Evolutionary conservation across 2,797 vertebrate genomes (phyloP), one percentile per base, ranked within the genome.

Genomic region (Gastrophryne carolinensis): DNA sequence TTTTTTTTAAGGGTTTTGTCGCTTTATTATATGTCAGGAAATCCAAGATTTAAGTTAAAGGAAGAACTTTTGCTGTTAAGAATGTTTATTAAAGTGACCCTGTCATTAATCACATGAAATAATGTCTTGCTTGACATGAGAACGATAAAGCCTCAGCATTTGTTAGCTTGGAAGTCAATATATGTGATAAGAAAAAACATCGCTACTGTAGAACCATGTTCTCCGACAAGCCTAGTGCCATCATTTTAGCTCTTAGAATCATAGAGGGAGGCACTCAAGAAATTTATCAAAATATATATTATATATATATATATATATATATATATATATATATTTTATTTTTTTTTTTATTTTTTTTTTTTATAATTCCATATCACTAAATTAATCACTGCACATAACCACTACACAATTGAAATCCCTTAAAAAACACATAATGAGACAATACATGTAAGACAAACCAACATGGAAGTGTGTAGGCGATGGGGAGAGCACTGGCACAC

Each of bases 41-140:
- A 76, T 76, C 73, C 26, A 52, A 68, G 41, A 34, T 52, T 69
- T 63, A 63, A 15, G n/a, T 53, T 19, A 27, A 29, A 74, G 27
- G 23, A 6, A 57, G 54, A 66, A 49, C 53, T 66, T 56, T 58
- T 65, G 37, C 62, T 49, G 47, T 24, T 13, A 56, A 35, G 8
- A 10, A 4, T 65, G 34, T 50, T 24, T 61, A 37, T 15, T n/a
- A 4, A 37, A 21, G 23, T 34, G 32, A 39, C 15, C 52, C 27
- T 32, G 12, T 66, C 39, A 66, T 15, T 8, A 39, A 15, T 12
- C 29, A 37, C 29, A 30, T 61, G 52, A 27, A 54, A 27, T 54
- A 68, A 39, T 19, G 23, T 26, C 15, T 56, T 29, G 11, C 50
- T 53, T 62, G 41, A 35, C 41, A 37, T 72, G 57, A 62, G 44